Evolutionary conservation across 2,797 vertebrate species (phyloP), one percentile per base, ranked within the genome.

Genomic region (Psittacula echo): DNA sequence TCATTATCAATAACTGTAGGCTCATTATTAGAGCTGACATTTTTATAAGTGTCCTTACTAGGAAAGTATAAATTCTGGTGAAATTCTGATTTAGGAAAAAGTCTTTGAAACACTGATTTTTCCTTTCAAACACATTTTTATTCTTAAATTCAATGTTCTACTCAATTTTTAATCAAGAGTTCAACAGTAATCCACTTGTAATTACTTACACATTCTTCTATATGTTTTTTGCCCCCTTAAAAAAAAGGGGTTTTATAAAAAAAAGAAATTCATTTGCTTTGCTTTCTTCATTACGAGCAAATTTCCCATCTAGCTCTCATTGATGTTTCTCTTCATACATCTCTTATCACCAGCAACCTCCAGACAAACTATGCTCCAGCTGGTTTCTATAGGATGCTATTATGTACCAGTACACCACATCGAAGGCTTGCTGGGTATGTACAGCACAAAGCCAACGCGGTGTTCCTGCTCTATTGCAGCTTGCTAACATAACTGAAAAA

Each of bases 311-410:
- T 41, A 45, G 5, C 16, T 66, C 19, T 74, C 82, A 71, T 0
- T 68, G 27, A 39, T 45, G 23, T 41, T 82, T 64, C 37, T 39
- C 20, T 72, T 85, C n/a, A 19, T 29, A n/a, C 6, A 64, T 20
- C 18, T 75, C 58, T 68, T 37, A 72, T 15, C 47, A 76, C 37
- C 50, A n/a, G 11, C 72, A 83, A 4, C 32, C 39, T 60, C 22
- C 58, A 71, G 34, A 16, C 12, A 89, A 60, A 39, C 37, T 23
- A 10, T 10, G 32, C 17, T 78, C 32, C 34, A 71, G 30, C 22
- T 34, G 20, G 8, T 53, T 47, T 75, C 62, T 50, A 0, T 4
- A 42, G 32, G 13, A 19, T 29, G 6, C 18, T 37, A 0, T 2
- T 39, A 10, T 18, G 4, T 30, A 77, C 10, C 44, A 53, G 16